Evolutionary conservation across 2,888 invertebrate genomes (phyloP).

Genomic region (Pachliopta kotzebuea): DNA sequence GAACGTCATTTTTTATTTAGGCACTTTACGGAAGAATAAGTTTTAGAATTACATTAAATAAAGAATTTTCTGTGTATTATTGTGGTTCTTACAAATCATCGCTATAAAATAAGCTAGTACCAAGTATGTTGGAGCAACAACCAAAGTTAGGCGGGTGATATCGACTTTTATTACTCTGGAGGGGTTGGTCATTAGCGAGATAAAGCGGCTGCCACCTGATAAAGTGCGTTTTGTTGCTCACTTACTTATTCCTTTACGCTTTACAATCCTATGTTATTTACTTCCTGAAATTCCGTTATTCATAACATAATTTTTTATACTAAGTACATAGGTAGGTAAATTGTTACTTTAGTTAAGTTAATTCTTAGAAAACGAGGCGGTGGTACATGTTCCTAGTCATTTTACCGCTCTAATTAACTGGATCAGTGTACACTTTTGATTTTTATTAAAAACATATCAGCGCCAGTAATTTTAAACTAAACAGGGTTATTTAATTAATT

Average conservation of each 20-base stretch:
- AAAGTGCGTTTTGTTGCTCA: conserved; percentile 80
- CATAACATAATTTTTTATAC: conserved; percentile 9
- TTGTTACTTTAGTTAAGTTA: neutral
- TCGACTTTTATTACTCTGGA: conserved; percentile 78
- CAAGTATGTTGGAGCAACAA: conserved; percentile 43
- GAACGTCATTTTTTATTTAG: no score
- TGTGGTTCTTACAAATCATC: neutral
- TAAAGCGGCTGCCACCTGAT: conserved; percentile 79
- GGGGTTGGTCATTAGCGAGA: conserved; percentile 79
- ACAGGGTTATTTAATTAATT: no score
- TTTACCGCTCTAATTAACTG: neutral
- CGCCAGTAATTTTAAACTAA: no score
- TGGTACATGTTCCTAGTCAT: no score
- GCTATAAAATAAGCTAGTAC: conserved; percentile 33
- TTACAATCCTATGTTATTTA: conserved; percentile 36
- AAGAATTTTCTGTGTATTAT: no score
- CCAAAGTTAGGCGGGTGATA: conserved; percentile 59
- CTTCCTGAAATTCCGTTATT: conserved; percentile 17
- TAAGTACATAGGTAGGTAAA: neutral
- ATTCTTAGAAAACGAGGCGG: neutral
- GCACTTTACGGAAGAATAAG: no score
- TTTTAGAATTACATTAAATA: no score
- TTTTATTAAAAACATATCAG: no score
- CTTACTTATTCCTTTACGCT: conserved; percentile 62
- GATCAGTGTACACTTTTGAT: no score